Evolutionary conservation across 2,888 invertebrate genomes (phyloP), one percentile per base, ranked within the genome.

Genomic region (Xestia c-nigrum): DNA sequence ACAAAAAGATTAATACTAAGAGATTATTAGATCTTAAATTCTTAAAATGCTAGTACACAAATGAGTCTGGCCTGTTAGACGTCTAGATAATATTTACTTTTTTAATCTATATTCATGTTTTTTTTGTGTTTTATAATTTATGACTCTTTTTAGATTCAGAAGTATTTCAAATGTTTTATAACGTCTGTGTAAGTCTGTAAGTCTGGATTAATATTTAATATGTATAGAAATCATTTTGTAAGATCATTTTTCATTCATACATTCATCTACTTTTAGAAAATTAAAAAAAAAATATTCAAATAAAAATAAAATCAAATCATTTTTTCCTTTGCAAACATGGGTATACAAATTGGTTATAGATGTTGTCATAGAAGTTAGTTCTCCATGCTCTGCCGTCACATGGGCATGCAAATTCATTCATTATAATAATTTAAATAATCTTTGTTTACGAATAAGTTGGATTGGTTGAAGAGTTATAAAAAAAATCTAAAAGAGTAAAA

Each of bases 41-140:
- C 38, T 63, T 47, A 55, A 43, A 61, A 59, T 47, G 0, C 46
- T 19, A 57, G 43, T 21, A 63, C 7, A 43, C 16, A n/a, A 66
- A 52, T 21, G 5, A 38, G 14, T 43, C 31, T 72, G n/a, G 14
- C 6, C 47, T 69, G 4, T 38, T 16, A 40, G 46, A 63, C 14
- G 2, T 75, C 40, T 68, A 43, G 24, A 64, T 71, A 40, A 65
- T 79, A 67, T 63, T 47, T 59, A 50, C 0, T 65, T 61, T 74
- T 83, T 81, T 65, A 55, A 72, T 74, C 38, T 59, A 19, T 31
- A 71, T 75, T 78, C 57, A 78, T 74, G 57, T 64, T 66, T 67
- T 63, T 38, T 55, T 6, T 59, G 5, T 40, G 43, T 67, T 75
- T 65, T 68, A 81, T 73, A 72, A 75, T 70, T 74, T 80, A 81